Base-by-base conservation (phyloP, 2,113 vertebrate genomes). In the Octodon degus region DNA sequence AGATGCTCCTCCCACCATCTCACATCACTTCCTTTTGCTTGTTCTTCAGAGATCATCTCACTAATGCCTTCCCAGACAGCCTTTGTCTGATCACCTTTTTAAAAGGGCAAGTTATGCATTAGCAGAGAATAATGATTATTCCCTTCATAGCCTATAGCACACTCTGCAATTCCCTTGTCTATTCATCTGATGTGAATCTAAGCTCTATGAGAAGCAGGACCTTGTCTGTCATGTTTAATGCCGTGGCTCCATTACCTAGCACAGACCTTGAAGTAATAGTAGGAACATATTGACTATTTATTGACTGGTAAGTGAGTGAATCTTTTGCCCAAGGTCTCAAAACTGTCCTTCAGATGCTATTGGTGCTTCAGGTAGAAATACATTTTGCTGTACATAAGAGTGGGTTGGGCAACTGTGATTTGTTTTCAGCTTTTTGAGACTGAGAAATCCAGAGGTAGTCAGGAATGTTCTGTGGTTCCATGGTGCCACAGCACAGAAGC, bases 71-170 rank as follows among this genome's bases (percentile, higher is more conserved):
- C 47, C 84, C 55, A 63, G 24, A 81, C 11, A 79, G 84, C 37
- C n/a, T 90, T 86, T 94, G 60, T 92, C 65, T 58, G 32, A 88
- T 14, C 62, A 67, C 19, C 11, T 72, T 87, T 87, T 70, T 30
- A 63, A 86, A 91, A 88, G 63, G 27, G 65, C 47, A 85, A 89
- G 72, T 92, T 89, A 86, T 55, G 32, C 72, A 68, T 94, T 86
- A 94, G 67, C 62, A 93, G 32, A 82, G 32, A 89, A 89, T n/a
- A 89, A 89, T 32, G 62, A 50, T 81, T 92, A 53, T 80, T 92
- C n/a, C 53, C 79, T 82, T 77, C 34, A 62, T 68, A 90, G 50
- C 50, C 81, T 27, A 24, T 62, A 86, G 62, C 58, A 60, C 6
- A n/a, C 65, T 80, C 37, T 79, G 62, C 25, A 67, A 83, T 62